Conservation (phyloP, 2,797 vertebrate genomes). For the Argyrosomus regius region DNA sequence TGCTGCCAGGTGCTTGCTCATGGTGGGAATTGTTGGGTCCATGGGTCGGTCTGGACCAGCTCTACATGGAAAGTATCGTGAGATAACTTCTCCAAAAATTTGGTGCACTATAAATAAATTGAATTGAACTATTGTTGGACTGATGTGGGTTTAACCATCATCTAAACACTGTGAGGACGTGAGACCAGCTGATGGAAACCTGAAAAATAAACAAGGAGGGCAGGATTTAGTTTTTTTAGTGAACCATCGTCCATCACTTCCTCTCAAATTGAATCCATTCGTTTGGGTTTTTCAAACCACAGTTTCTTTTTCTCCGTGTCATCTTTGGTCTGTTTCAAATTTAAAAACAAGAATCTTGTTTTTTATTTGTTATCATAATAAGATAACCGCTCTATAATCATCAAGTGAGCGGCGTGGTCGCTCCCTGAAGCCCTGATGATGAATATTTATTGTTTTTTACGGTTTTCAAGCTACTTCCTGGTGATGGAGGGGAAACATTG, state of each 20-base stretch:
- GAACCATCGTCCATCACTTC: neutral
- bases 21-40: no score
- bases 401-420: neutral
- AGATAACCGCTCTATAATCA: constrained; percentile 9
- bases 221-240: neutral
- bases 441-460: constrained; percentile 62
- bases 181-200: neutral
- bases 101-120: no score
- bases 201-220: neutral
- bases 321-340: neutral
- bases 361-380: neutral
- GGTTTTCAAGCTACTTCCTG: constrained; percentile 55
- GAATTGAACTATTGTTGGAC: neutral
- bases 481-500: constrained; percentile 65
- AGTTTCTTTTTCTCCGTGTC: neutral
- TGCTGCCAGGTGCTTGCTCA: no score
- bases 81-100: no score
- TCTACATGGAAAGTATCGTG: no score
- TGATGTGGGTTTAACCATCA: neutral
- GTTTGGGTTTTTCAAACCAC: constrained; percentile 18
- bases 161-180: neutral
- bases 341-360: neutral
- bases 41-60: no score
- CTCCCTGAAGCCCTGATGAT: constrained; percentile 26
- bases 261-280: neutral